phyloP scores from a whole-genome alignment of 2,888 invertebrate genomes.

The Choristoneura rosaceana region DNA sequence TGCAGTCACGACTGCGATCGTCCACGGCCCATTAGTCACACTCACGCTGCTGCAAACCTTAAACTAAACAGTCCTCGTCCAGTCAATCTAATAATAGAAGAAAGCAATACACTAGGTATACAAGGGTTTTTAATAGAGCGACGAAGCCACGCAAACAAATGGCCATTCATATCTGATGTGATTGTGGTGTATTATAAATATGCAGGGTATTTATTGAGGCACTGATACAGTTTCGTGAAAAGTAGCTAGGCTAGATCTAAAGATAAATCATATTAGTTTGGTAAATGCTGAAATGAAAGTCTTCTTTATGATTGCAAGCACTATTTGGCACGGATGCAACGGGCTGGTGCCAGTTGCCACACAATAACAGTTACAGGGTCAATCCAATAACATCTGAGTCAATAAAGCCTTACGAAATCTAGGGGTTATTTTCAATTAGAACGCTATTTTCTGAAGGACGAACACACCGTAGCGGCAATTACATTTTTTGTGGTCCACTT shows the following conservation, averaged over 20 bases:
- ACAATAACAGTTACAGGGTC: constrained; percentile 27
- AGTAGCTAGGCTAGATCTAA: too few relatives aligned
- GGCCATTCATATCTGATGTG: background rate
- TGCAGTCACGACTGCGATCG: constrained; percentile 64
- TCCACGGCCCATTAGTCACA: constrained; percentile 66
- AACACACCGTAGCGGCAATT: constrained; percentile 53
- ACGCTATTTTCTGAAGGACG: constrained; percentile 17
- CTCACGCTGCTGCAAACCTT: constrained; percentile 49
- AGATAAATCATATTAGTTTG: background rate
- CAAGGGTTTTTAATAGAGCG: constrained; percentile 20
- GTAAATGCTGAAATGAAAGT: constrained; percentile 7
- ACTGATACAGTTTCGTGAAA: background rate
- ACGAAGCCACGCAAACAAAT: background rate
- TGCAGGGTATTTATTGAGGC: background rate
- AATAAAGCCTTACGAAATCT: constrained; percentile 4
- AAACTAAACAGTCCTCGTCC: constrained; percentile 43
- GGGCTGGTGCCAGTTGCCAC: constrained; percentile 20
- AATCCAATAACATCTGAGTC: constrained; percentile 24
- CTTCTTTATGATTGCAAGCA: constrained; percentile 12
- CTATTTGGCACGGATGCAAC: constrained; percentile 24
- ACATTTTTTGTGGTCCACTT: constrained; percentile 69
- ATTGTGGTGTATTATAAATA: constrained; percentile 10
- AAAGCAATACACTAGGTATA: constrained; percentile 7
- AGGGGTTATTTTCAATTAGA: constrained; percentile 18
- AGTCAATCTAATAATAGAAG: constrained; percentile 40